Base-by-base conservation (phyloP, 64 coral and sea anemone genomes). In the Catalaphyllia jardinei region DNA sequence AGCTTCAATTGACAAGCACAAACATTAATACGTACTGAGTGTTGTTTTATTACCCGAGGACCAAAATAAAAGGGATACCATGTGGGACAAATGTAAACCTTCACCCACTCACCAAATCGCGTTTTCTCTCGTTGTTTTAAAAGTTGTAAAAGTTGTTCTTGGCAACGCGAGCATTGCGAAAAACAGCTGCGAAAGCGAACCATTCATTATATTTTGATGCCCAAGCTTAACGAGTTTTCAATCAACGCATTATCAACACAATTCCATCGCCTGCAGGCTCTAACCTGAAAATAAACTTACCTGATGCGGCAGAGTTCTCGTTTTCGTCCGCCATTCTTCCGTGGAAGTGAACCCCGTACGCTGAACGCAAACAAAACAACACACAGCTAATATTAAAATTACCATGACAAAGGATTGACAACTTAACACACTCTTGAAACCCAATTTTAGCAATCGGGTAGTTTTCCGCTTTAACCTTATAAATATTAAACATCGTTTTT, bases 321-420 rank as follows among this genome's bases (percentile, higher is more conserved):
- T 85, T 85, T 71, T 85, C 81, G 14, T 85, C 81, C 13, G 29
- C 81, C 81, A 85, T 85, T 69, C 62, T 85, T 69, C 29, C 4
- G 17, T 46, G 25, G 46, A 8, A 9, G 35, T 12, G 27, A n/a
- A 38, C 16, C 51, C 81, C 51, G 62, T 39, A 17, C 62, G 33
- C 33, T 35, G 19, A 59, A 31, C 25, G 52, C 54, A 16, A 69
- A 24, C 62, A 85, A 85, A 51, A 35, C 63, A 82, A 61, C 35
- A 50, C 57, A 80, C 20, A 27, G 15, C 24, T 0, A 69, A 62
- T 77, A n/a, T n/a, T n/a, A n/a, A 1, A 71, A 85, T 85, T 50
- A 71, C 18, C 81, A 85, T 85, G 10, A 85, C 20, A 29, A 85
- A 62, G 8, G 0, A 31, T 16, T 12, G 4, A 9, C 65, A 69